These are phyloP conservation scores for Cygnus buccinator DNA, from an alignment of 2,113 vertebrate species.

Conservation along the genomic window DNA sequence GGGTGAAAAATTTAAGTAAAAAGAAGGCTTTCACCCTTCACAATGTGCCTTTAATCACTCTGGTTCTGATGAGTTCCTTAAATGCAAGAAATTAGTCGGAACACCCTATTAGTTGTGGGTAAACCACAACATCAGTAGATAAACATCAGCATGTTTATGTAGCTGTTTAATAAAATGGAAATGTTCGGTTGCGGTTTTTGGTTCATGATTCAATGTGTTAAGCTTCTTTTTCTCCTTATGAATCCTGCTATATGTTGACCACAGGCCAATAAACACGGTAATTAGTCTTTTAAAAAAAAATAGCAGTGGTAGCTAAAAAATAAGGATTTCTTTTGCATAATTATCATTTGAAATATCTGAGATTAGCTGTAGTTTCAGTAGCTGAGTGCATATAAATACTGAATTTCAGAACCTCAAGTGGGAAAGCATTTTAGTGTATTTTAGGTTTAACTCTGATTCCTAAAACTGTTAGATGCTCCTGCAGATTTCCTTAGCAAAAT, in stretches of 20 bases:
- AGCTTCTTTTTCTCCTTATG: slow-evolving; percentile 62
- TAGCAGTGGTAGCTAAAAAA: slow-evolving; percentile 38
- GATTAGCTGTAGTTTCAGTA: not conserved
- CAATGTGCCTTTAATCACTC: slow-evolving; percentile 74
- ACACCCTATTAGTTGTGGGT: slow-evolving; percentile 71
- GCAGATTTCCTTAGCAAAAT: not conserved
- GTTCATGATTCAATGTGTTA: slow-evolving; percentile 60
- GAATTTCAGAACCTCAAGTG: not conserved
- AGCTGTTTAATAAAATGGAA: slow-evolving; percentile 71
- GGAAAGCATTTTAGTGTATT: not conserved
- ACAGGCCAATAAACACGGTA: slow-evolving; percentile 51
- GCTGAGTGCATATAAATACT: not conserved
- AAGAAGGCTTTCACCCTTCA: slow-evolving; percentile 56
- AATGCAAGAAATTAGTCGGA: slow-evolving; percentile 71
- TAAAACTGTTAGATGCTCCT: not conserved
- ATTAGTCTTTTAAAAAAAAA: slow-evolving; percentile 50
- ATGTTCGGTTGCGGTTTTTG: slow-evolving; percentile 56
- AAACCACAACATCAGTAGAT: slow-evolving; percentile 73
- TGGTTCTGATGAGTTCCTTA: slow-evolving; percentile 64
- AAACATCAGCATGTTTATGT: slow-evolving; percentile 73
- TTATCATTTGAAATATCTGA: not conserved
- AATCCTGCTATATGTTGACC: slow-evolving; percentile 56
- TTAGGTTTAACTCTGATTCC: not conserved
- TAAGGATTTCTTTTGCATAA: not conserved
- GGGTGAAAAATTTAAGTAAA: slow-evolving; percentile 49